Base-by-base conservation (phyloP, 2,888 invertebrate species). In the Dynastes maya region DNA sequence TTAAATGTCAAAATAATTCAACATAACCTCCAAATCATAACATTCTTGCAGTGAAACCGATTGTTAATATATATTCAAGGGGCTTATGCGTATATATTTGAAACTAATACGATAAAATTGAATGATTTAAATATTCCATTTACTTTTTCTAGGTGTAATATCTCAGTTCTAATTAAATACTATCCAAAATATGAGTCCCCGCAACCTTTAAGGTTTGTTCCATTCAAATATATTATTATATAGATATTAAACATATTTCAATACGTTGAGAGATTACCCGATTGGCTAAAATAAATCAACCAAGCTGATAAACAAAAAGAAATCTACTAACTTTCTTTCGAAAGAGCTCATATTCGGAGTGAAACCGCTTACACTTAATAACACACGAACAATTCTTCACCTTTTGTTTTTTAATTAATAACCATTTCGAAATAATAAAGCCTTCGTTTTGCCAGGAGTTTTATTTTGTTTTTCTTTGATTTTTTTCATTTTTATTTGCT, bases 101-200 rank as follows among this genome's bases (percentile, higher is more conserved):
- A 45, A 45, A 8, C 11, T 45, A 11, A 11, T 8, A 2, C 8
- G n/a, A 8, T 63, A 11, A 32, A 58, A 22, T 9, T 9, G 11
- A 32, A 63, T n/a, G 16, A 78, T 78, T 75, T 76, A 76, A 77
- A 70, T 75, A 58, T 68, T 27, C 49, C 40, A 72, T 76, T 78
- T 80, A 76, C 79, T 76, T 83, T 82, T 84, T 84, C 76, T 84
- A 84, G 84, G 84, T 83, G 81, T 83, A 83, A 80, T 81, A 79
- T 82, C 80, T 82, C 82, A 80, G 83, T 84, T 82, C 82, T 83
- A 80, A 83, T 84, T 80, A 84, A 83, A 81, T 84, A 84, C 83
- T 82, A 83, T 82, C 84, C 84, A 81, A 84, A 83, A 83, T 82
- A 83, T 77, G 83, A 83, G 81, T 82, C 82, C 80, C 82, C 82